A percentile compares a stretch with the other conserved stretches of the same genome.
Conservation (phyloP, 2,888 invertebrate species). For the Habroteleia sp. region DNA sequence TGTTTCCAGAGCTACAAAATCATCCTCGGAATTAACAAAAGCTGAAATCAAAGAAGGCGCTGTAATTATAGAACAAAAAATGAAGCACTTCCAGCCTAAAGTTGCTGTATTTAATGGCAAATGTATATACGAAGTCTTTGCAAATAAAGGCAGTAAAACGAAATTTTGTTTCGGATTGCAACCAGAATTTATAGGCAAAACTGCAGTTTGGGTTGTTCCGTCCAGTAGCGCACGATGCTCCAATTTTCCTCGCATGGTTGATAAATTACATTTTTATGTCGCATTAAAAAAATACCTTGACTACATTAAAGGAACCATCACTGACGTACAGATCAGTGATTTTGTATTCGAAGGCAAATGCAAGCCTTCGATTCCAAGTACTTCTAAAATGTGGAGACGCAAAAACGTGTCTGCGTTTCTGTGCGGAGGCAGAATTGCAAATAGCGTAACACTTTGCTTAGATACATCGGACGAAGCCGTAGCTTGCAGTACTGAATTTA, state of each 20-base stretch:
- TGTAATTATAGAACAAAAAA: conserved; percentile 70
- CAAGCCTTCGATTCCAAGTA: conserved; percentile 71
- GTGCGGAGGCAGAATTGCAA: conserved; percentile 74
- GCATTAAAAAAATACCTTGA: conserved; percentile 75
- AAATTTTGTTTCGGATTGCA: conserved; percentile 77
- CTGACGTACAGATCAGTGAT: conserved; percentile 69
- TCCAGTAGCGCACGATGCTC: conserved; percentile 79
- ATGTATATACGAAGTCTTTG: conserved; percentile 78
- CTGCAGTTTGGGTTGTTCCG: conserved; percentile 78
- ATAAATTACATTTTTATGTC: conserved; percentile 77
- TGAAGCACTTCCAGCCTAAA: conserved; percentile 74
- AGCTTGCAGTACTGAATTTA: conserved; percentile 71
- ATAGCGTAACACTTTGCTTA: conserved; percentile 71
- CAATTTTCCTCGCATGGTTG: conserved; percentile 77
- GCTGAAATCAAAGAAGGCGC: conserved; percentile 76
- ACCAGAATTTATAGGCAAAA: conserved; percentile 70
- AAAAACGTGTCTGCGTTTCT: conserved; percentile 74
- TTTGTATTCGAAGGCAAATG: conserved; percentile 75
- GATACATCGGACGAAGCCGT: conserved; percentile 73
- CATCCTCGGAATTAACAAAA: conserved; percentile 75
- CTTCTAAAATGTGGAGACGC: conserved; percentile 78
- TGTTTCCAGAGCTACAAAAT: conserved; percentile 75
- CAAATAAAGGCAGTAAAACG: conserved; percentile 67
- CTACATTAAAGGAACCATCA: conserved; percentile 73
- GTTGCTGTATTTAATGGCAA: conserved; percentile 79